Evolutionary conservation across 2,113 vertebrate genomes (phyloP), one percentile per base, ranked within the genome.

Genomic region (Rhinogobius similis): DNA sequence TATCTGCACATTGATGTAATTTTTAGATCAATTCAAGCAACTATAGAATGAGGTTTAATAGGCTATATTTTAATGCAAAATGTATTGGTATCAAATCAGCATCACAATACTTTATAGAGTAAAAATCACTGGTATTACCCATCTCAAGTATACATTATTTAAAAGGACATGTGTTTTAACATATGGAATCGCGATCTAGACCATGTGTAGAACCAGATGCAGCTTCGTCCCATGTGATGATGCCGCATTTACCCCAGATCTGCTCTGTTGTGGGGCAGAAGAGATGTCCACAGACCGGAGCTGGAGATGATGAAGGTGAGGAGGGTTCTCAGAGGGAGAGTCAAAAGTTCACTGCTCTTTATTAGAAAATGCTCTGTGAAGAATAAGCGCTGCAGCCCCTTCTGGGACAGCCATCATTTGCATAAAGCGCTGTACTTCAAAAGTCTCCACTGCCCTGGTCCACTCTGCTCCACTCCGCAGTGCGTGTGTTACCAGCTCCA

Each of bases 361-460:
- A 92, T 90, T 82, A 92, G 82, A 93, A 91, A 91, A 89, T 75
- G 75, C 67, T 36, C 16, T 90, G 87, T 90, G 90, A 93, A 95
- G 94, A 95, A 95, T 93, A 95, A 96, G 96, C 93, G 89, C 82
- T 65, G 1, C 82, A 82, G 83, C 91, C 90, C 92, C 95, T 93
- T 86, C 85, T 89, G 95, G 94, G 95, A 94, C 91, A 94, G 91
- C 88, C 92, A 91, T 93, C 85, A 96, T 98, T 97, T 96, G 94
- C 96, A 98, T 98, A 91, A 94, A 95, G 94, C 94, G 93, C 96
- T 76, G 87, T 82, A 96, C 95, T 96, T 98, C 96, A 97, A 95
- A 96, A 93, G 91, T 91, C 89, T 90, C 83, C 91, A 92, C 93
- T 95, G 94, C 93, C 94, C 95, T 95, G 95, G 94, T 97, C 91